Percentiles rank a stretch among this genome's conserved stretches.
phyloP scores from a whole-genome alignment of 2,113 vertebrate species.

The Speoplatyrhinus poulsoni region DNA sequence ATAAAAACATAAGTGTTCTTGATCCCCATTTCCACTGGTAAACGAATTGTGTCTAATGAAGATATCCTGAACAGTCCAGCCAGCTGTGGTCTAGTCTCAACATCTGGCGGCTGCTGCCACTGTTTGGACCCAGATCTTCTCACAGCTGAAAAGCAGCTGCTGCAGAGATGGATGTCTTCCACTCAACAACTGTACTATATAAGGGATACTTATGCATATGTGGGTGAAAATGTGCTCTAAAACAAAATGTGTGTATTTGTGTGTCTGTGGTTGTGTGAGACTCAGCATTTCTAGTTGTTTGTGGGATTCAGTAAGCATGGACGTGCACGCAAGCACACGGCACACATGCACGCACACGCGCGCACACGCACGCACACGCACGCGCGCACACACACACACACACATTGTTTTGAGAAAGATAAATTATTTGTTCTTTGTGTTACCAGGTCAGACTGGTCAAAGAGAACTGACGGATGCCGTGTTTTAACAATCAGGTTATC shows the following conservation, averaged over 20 bases:
- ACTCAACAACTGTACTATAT: background rate
- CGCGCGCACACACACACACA: background rate
- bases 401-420: background rate
- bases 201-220: background rate
- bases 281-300: too few relatives aligned
- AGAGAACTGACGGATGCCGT: too few relatives aligned
- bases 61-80: background rate
- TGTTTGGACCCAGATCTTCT: constrained; percentile 3
- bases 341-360: background rate
- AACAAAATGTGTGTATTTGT: background rate
- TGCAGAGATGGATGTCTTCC: constrained; percentile 4
- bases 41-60: too few relatives aligned
- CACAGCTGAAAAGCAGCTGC: constrained; percentile 9
- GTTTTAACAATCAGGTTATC: too few relatives aligned
- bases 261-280: background rate
- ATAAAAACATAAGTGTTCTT: too few relatives aligned
- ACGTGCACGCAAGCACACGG: background rate
- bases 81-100: constrained; percentile 1
- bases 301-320: too few relatives aligned
- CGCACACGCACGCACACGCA: background rate
- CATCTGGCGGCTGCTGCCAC: constrained; percentile 12
- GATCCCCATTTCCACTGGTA: background rate
- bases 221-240: background rate
- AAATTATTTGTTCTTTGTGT: too few relatives aligned
- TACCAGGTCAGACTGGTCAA: too few relatives aligned